phyloP scores from a whole-genome alignment of 2,113 vertebrate genomes.

The Petrocephalus zakoni region DNA sequence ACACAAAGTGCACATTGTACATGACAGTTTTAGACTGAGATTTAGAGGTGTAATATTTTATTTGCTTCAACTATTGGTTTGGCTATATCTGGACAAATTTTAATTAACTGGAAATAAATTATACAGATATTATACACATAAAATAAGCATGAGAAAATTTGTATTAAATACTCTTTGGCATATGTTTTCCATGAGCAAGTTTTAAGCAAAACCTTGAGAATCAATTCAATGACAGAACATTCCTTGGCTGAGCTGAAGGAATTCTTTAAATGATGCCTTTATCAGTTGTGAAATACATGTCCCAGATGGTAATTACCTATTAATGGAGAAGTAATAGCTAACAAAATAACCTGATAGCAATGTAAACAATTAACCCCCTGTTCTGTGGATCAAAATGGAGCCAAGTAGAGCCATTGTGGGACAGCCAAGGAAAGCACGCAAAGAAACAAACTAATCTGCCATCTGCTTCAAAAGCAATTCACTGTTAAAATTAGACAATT shows the following conservation, averaged over 20 bases:
- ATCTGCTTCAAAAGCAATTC: constrained; percentile 32
- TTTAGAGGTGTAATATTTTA: not conserved
- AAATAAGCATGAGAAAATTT: constrained; percentile 27
- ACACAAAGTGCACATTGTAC: not conserved
- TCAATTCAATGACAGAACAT: constrained; percentile 32
- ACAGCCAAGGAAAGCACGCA: constrained; percentile 31
- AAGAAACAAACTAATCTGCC: constrained; percentile 35
- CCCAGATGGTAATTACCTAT: constrained; percentile 48
- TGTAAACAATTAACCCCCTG: constrained; percentile 39
- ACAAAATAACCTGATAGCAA: constrained; percentile 41
- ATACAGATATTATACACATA: constrained; percentile 40
- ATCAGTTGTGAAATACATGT: constrained; percentile 43
- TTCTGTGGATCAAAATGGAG: constrained; percentile 26
- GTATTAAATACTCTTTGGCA: constrained; percentile 23
- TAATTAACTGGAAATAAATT: not conserved
- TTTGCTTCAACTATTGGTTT: not conserved
- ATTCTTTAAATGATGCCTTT: constrained; percentile 37
- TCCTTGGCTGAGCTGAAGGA: constrained; percentile 26
- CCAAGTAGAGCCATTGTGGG: constrained; percentile 24
- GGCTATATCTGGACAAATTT: not conserved
- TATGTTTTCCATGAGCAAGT: not conserved
- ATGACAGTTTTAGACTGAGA: not conserved
- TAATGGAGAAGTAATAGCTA: constrained; percentile 44
- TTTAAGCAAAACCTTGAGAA: constrained; percentile 25
- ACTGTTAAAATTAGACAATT: not conserved